Evolutionary conservation across 2,888 invertebrate genomes (phyloP), one percentile per base, ranked within the genome.

Genomic region (Cylloceria caligata): DNA sequence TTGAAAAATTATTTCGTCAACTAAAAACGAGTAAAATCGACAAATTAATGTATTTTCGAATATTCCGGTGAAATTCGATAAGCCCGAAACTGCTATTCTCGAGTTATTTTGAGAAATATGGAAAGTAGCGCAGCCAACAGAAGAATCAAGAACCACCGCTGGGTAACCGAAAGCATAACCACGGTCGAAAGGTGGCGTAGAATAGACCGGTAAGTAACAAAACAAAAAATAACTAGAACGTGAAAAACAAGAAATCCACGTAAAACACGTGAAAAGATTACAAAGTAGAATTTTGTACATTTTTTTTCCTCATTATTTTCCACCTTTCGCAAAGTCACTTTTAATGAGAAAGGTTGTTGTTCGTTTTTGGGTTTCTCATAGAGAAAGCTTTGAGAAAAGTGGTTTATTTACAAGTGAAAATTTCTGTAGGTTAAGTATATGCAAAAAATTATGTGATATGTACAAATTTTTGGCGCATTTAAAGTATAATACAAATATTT

Each of bases 91-190:
- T 3, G 30, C 30, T 3, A 3, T 30, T 27, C 42, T 65, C n/a
- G 45, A 45, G 45, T 13, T 3, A n/a, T 27, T 13, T 9, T 67
- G 19, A 65, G 52, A 6, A 69, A 69, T 69, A 55, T 42, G 24
- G 39, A 69, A 69, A 39, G 9, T 11, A 19, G 24, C 24, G n/a
- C n/a, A 39, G 16, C 55, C 24, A 55, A 39, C 39, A 69, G 24
- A 55, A 7, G 16, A 13, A 24, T 39, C 55, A 42, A 55, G 39
- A 49, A 55, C 36, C n/a, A 55, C 49, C 67, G 34, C 11, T 30
- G 34, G 52, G 39, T 39, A 16, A 69, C 39, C 55, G 34, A 69
- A 55, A 69, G 55, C 52, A 39, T 39, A 69, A 69, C 69, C 69
- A 39, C 69, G 55, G 34, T 39, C 55, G 52, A 55, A 21, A n/a